Base-by-base conservation (phyloP, 1,140 invertebrate species). In the Drosophila nannoptera region DNA sequence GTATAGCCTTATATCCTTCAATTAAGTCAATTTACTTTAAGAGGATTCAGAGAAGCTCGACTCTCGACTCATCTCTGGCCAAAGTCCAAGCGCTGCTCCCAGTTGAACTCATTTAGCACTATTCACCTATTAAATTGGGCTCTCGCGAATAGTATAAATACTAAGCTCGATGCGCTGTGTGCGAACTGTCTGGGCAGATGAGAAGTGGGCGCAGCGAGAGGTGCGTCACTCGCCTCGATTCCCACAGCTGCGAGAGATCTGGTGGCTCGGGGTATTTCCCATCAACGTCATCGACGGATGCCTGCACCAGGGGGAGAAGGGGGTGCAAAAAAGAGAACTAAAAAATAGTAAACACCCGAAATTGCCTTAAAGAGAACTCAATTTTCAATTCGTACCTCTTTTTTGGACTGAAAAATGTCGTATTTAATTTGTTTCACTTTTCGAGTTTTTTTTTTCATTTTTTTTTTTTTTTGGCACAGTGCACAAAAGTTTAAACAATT, bases 401-500 rank as follows among this genome's bases (percentile, higher is more conserved):
- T 22, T 22, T 22, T 22, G 22, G 3, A 22, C 22, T 22, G 22
- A 22, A 22, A 22, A 22, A 22, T 36, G 31, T 60, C 59, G 46
- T 16, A 29, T 36, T 38, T 54, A 50, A 67, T 61, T 61, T 55
- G 33, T 53, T 29, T 48, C 32, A 33, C 29, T 42, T 46, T 40
- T 16, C 68, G 61, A 36, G 46, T 40, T 12, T 43, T 53, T 61
- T 58, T 14, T 36, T 14, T 50, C 42, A 48, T 22, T 58, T 58
- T 35, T 53, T 12, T 45, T 36, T 48, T 65, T 56, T 65, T 76
- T 80, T 67, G 69, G 68, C 65, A 64, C 73, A 81, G 77, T 86
- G 81, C 81, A 55, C 61, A 80, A 69, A 84, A 86, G 77, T 86
- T 86, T 86, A 86, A 86, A 86, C 81, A 86, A 86, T 86, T 86